Conservation (phyloP, 2,888 invertebrate species). For the Eurytoma californica region DNA sequence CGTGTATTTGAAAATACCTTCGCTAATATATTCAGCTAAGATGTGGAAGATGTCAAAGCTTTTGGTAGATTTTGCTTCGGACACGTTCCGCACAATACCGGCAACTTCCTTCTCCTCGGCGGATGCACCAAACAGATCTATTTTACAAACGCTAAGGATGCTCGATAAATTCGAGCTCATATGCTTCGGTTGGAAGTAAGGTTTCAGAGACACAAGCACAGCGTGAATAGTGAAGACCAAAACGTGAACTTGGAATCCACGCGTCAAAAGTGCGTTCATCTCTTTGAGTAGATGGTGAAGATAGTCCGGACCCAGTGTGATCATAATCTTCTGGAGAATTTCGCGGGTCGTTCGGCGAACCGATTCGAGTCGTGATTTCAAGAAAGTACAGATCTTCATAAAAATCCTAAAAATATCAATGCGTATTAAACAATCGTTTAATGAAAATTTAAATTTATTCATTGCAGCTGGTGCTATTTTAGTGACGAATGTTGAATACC, state of each 20-base stretch:
- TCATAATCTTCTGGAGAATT: constrained; percentile 94
- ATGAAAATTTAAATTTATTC: constrained; percentile 9
- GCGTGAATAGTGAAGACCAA: constrained; percentile 91
- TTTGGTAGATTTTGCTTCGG: constrained; percentile 89
- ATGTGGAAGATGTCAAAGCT: constrained; percentile 91
- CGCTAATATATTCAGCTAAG: constrained; percentile 86
- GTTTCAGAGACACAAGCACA: constrained; percentile 84
- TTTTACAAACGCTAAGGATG: constrained; percentile 87
- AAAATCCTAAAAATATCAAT: constrained; percentile 80
- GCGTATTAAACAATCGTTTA: constrained; percentile 18
- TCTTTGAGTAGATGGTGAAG: constrained; percentile 87
- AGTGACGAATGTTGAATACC: constrained; percentile 64
- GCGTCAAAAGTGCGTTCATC: constrained; percentile 86
- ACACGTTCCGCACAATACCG: constrained; percentile 87
- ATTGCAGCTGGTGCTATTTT: neutral
- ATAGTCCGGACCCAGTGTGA: constrained; percentile 88
- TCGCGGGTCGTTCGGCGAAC: constrained; percentile 90
- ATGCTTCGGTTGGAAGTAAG: constrained; percentile 84
- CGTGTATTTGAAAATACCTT: constrained; percentile 69
- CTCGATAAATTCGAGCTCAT: constrained; percentile 87
- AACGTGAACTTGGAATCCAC: constrained; percentile 96
- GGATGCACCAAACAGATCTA: constrained; percentile 91
- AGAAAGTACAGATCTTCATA: constrained; percentile 91
- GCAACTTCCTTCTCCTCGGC: constrained; percentile 95
- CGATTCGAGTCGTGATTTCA: constrained; percentile 91